phyloP scores from a whole-genome alignment of 2,797 vertebrate genomes.

The Echeneis naucrates region DNA sequence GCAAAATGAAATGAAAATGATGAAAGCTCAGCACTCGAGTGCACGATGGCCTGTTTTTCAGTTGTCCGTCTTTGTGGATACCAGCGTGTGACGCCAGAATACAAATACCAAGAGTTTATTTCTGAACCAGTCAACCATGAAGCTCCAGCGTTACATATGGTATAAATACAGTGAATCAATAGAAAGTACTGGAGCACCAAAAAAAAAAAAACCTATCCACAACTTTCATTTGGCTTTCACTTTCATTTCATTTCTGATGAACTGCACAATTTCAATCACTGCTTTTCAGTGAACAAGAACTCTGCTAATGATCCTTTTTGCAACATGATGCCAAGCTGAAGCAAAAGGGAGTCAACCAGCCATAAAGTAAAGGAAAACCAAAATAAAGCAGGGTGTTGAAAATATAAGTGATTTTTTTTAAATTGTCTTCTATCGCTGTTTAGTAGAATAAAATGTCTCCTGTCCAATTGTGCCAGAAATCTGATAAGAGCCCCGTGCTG shows the following conservation, averaged over 20 bases:
- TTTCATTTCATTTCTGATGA: constrained; percentile 1
- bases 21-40: constrained; percentile 12
- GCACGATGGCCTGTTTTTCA: neutral
- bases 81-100: neutral
- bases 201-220: neutral
- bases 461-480: neutral
- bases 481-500: constrained; percentile 9
- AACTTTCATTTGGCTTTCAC: too few relatives aligned
- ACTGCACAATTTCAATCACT: neutral
- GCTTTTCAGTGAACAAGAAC: neutral
- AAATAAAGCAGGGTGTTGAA: neutral
- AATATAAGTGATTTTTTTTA: neutral
- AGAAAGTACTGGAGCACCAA: neutral
- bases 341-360: neutral
- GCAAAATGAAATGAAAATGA: neutral
- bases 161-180: neutral
- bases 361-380: neutral
- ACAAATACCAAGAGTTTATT: neutral
- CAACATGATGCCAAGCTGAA: neutral
- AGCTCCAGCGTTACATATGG: neutral
- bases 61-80: neutral
- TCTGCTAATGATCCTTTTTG: neutral
- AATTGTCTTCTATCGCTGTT: neutral
- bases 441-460: neutral
- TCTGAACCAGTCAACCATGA: neutral